Conservation (phyloP, 2,113 vertebrate species). For the Oceanites oceanicus region DNA sequence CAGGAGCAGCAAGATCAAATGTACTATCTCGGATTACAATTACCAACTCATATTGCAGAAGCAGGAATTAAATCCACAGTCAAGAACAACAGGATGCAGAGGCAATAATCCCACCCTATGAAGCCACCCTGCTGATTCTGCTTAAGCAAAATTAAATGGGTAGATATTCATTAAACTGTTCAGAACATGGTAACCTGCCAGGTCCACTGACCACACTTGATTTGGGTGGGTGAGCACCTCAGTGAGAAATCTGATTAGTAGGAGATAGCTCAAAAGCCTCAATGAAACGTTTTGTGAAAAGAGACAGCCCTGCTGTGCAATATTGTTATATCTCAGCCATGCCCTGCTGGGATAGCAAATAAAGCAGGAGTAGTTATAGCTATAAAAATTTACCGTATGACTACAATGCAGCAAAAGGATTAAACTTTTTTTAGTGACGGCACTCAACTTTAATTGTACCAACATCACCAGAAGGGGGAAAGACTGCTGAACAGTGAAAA, state of each 20-base stretch:
- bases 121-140: not conserved
- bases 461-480: not conserved
- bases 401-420: slow-evolving; percentile 6
- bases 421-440: not conserved
- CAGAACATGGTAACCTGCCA: not conserved
- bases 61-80: slow-evolving; percentile 13
- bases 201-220: slow-evolving; percentile 6
- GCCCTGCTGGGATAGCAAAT: slow-evolving; percentile 37
- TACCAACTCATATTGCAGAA: not conserved
- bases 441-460: not conserved
- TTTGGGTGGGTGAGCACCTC: slow-evolving; percentile 1
- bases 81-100: slow-evolving; percentile 16
- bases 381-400: slow-evolving; percentile 46
- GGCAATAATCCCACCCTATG: not conserved
- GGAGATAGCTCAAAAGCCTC: slow-evolving; percentile 4
- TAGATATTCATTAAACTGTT: slow-evolving; percentile 21
- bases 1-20: slow-evolving; percentile 31
- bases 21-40: not conserved
- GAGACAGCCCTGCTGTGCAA: slow-evolving; percentile 20
- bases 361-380: slow-evolving; percentile 23
- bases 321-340: slow-evolving; percentile 15
- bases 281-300: slow-evolving; percentile 5
- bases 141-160: slow-evolving; percentile 34
- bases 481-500: not conserved
- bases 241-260: slow-evolving; percentile 40